Base-by-base conservation (phyloP, 2,797 vertebrate species). In the Ceyx erithaca region DNA sequence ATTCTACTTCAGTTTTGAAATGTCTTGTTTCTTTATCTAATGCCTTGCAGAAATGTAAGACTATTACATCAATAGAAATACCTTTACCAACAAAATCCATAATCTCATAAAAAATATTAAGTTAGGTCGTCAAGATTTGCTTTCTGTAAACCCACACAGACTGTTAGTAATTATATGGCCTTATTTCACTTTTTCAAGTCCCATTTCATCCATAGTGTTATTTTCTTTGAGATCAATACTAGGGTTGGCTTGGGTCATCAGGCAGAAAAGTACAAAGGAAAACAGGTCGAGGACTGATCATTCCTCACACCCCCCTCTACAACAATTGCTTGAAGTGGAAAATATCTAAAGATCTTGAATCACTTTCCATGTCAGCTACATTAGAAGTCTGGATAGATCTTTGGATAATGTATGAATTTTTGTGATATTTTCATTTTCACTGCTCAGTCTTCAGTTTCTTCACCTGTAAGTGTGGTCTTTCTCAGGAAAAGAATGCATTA, bases 31-130 rank as follows among this genome's bases (percentile, higher is more conserved):
- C 28, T 91, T 78, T 85, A 59, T 64, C 14, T 91, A 79, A 76
- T 89, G 77, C 52, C 54, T 92, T 75, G 31, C 21, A 90, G 61
- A 86, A 92, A 88, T 55, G 9, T 76, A 55, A 82, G 57, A 79
- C 12, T 40, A 48, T 71, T 80, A 43, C 26, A 48, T 89, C 87
- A 91, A 55, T 64, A 92, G 46, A 85, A 92, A 91, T 87, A 82
- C 17, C 33, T 92, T 93, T 88, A 80, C n/a, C 49, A 85, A 85
- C 61, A 91, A 94, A 95, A 94, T 93, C 91, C 67, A 91, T 95
- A 93, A 85, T 85, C n/a, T 85, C 83, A 88, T 92, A 86, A 95
- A 83, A 95, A 92, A 64, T 88, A 95, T 91, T 88, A 93, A 90
- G 49, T 90, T 92, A 93, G 31, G 71, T 70, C 0, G 4, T 70